A percentile compares a stretch with the other conserved stretches of the same genome.
These are phyloP conservation scores for Scelioninae gen. 2 DNA, from an alignment of 2,888 invertebrate genomes.

Conservation along the genomic window DNA sequence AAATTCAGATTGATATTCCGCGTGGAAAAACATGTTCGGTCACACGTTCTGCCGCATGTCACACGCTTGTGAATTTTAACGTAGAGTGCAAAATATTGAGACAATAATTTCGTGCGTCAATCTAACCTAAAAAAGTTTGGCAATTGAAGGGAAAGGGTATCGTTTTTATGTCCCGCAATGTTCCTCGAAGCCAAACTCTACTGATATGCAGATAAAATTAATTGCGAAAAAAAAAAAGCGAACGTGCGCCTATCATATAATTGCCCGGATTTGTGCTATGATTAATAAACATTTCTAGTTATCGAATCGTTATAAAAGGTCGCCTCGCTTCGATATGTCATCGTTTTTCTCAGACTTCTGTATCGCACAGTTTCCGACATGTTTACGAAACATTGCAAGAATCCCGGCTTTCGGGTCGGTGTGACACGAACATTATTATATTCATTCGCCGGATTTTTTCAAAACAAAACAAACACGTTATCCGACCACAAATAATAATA, in stretches of 20 bases:
- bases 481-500: too few relatives aligned
- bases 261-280: constrained; percentile 56
- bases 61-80: too few relatives aligned
- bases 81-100: too few relatives aligned
- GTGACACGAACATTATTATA: constrained; percentile 5
- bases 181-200: constrained; percentile 19
- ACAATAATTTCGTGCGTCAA: constrained; percentile 12
- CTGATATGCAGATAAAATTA: constrained; percentile 33
- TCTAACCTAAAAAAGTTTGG: too few relatives aligned
- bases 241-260: constrained; percentile 43
- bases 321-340: constrained; percentile 48
- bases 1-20: too few relatives aligned
- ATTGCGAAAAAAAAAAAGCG: constrained; percentile 35
- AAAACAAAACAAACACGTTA: too few relatives aligned
- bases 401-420: background rate
- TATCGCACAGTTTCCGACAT: constrained; percentile 48
- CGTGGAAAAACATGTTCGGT: too few relatives aligned
- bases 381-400: constrained; percentile 40
- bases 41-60: too few relatives aligned
- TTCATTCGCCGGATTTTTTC: too few relatives aligned
- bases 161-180: constrained; percentile 4
- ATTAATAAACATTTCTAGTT: constrained; percentile 54
- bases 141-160: too few relatives aligned
- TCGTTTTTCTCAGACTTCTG: constrained; percentile 44
- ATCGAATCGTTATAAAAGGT: constrained; percentile 57